Evolutionary conservation across 2,797 vertebrate genomes (phyloP).

Genomic region (Toxotes lorentzi): DNA sequence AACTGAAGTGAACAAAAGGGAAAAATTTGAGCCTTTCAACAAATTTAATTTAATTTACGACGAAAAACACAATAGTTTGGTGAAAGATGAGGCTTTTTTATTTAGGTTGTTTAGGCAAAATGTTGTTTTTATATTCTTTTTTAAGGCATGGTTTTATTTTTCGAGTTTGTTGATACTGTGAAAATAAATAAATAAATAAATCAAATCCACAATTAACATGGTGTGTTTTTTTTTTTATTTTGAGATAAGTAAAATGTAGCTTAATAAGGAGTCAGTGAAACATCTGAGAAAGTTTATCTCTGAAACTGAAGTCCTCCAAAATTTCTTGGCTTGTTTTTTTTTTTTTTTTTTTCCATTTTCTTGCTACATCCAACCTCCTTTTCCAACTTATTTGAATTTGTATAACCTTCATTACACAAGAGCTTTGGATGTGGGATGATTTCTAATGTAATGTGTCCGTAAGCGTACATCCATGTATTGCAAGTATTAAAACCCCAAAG

Average conservation of each 20-base stretch:
- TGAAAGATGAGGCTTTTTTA: not conserved
- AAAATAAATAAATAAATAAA: too few species aligned
- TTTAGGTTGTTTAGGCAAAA: not conserved
- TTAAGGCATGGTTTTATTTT: not conserved
- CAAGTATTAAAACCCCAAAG: slow-evolving; percentile 56
- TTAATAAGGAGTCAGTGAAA: not conserved
- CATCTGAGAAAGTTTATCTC: not conserved
- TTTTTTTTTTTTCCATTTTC: slow-evolving; percentile 7
- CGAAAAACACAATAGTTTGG: not conserved
- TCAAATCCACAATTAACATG: too few species aligned
- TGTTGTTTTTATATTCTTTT: not conserved
- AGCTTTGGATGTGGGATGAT: slow-evolving; percentile 28
- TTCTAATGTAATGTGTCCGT: slow-evolving; percentile 50
- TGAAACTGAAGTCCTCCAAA: not conserved
- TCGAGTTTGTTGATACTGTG: not conserved
- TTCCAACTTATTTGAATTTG: slow-evolving; percentile 8
- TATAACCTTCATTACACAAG: slow-evolving; percentile 6
- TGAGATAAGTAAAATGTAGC: not conserved
- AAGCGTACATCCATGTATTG: slow-evolving; percentile 35
- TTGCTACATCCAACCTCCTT: slow-evolving; percentile 12
- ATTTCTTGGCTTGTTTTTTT: not conserved
- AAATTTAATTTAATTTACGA: not conserved
- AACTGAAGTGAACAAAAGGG: not conserved
- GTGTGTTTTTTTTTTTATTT: too few species aligned
- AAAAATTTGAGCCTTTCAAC: not conserved